Evolutionary conservation across 1,140 invertebrate species (phyloP).

Genomic region (Atopsyche davidsoni): DNA sequence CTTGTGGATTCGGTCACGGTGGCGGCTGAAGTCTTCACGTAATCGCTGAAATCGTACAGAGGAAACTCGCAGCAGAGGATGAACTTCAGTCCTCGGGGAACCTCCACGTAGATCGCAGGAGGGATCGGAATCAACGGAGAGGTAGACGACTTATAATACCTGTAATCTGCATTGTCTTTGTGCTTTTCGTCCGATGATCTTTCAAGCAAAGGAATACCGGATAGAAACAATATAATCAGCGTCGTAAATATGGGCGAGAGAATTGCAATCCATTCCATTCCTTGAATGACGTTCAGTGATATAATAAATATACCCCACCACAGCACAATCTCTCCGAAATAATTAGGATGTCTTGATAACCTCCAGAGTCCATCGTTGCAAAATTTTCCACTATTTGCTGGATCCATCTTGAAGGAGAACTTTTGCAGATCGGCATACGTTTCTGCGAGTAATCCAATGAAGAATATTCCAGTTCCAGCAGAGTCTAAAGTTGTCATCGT

Average conservation of each 20-base stretch:
- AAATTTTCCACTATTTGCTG: slow-evolving; percentile 81
- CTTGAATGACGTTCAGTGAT: slow-evolving; percentile 77
- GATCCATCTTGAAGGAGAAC: slow-evolving; percentile 81
- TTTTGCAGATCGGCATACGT: slow-evolving; percentile 89
- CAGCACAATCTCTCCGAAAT: slow-evolving; percentile 89
- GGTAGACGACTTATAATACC: slow-evolving; percentile 78
- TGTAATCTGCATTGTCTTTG: slow-evolving; percentile 74
- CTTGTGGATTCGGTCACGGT: slow-evolving; percentile 67
- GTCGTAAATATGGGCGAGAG: slow-evolving; percentile 85
- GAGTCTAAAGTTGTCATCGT: slow-evolving; percentile 81
- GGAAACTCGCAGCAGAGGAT: slow-evolving; percentile 82
- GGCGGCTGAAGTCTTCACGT: slow-evolving; percentile 56
- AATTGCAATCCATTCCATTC: slow-evolving; percentile 75
- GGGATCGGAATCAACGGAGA: slow-evolving; percentile 84
- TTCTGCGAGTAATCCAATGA: slow-evolving; percentile 77
- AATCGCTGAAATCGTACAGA: slow-evolving; percentile 71
- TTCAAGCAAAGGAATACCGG: slow-evolving; percentile 80
- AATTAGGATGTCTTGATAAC: slow-evolving; percentile 87
- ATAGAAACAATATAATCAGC: slow-evolving; percentile 81
- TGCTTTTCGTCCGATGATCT: slow-evolving; percentile 81
- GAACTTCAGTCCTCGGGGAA: slow-evolving; percentile 75
- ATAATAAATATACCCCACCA: slow-evolving; percentile 94
- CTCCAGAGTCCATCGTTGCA: slow-evolving; percentile 88
- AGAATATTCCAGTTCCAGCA: slow-evolving; percentile 75
- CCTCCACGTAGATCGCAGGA: slow-evolving; percentile 73